Conservation (phyloP, 2,888 invertebrate species). For the Calameuta idolon region DNA sequence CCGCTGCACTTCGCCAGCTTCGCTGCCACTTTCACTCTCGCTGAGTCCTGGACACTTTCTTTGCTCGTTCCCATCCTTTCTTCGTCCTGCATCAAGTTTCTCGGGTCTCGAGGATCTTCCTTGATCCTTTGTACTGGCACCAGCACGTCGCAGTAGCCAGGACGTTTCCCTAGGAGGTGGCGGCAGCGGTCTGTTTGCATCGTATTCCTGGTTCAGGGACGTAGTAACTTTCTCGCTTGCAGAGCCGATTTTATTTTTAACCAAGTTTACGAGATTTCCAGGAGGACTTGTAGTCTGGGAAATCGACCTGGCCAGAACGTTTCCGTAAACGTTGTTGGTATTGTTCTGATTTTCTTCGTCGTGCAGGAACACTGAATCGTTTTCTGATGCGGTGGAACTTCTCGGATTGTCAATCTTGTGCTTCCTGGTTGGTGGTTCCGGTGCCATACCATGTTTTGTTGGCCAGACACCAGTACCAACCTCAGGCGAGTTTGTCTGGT, state of each 20-base stretch:
- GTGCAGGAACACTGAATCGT: conserved; percentile 41
- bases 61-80: conserved; percentile 28
- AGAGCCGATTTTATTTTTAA: not conserved
- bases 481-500: conserved; percentile 45
- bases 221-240: not conserved
- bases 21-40: conserved; percentile 80
- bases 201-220: conserved; percentile 43
- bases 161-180: conserved; percentile 50
- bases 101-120: conserved; percentile 23
- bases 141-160: conserved; percentile 35
- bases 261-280: not conserved
- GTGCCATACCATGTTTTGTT: conserved; percentile 67
- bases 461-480: conserved; percentile 64
- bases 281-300: conserved; percentile 5
- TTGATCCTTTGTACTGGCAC: conserved; percentile 28
- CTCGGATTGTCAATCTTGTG: conserved; percentile 46
- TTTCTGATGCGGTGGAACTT: conserved; percentile 31
- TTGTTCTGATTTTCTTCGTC: conserved; percentile 35
- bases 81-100: conserved; percentile 19
- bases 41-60: conserved; percentile 44
- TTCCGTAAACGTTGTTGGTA: conserved; percentile 36
- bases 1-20: conserved; percentile 78
- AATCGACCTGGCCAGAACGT: conserved; percentile 22
- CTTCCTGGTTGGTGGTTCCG: conserved; percentile 59
- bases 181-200: conserved; percentile 66